phyloP scores from a whole-genome alignment of 2,113 vertebrate species.

The Bubo blakistoni region DNA sequence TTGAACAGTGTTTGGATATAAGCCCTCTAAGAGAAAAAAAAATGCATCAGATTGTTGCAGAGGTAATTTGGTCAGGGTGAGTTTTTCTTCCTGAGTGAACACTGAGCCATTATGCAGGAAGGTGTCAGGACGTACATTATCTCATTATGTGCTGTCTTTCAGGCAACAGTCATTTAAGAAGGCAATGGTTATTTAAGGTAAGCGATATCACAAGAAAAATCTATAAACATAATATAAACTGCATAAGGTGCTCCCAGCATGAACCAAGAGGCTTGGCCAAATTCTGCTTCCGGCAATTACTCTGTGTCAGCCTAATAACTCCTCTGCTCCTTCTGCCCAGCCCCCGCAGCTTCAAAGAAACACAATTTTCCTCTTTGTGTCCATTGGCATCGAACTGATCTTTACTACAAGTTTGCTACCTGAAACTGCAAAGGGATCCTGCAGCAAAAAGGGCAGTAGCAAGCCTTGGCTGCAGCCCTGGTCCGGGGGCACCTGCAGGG shows the following conservation, averaged over 20 bases:
- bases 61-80: not conserved
- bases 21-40: not conserved
- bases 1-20: not conserved
- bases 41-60: not conserved
- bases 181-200: conserved; percentile 48
- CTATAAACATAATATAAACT: conserved; percentile 47
- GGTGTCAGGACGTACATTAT: conserved; percentile 2
- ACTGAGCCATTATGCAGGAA: not conserved
- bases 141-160: not conserved
- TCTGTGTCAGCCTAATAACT: conserved; percentile 39
- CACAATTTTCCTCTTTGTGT: conserved; percentile 2
- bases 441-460: not conserved
- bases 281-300: conserved; percentile 49
- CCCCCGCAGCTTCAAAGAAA: conserved; percentile 13
- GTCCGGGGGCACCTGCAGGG: not conserved
- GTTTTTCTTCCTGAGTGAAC: not conserved
- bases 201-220: not conserved
- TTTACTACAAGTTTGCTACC: conserved; percentile 30
- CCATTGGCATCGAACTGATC: not conserved
- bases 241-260: conserved; percentile 41
- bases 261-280: conserved; percentile 22
- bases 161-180: conserved; percentile 13
- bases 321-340: conserved; percentile 21
- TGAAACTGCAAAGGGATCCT: not conserved
- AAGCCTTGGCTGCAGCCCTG: not conserved